These are phyloP conservation scores for Deroplatys truncata DNA, from an alignment of 2,888 invertebrate genomes.

Conservation along the genomic window DNA sequence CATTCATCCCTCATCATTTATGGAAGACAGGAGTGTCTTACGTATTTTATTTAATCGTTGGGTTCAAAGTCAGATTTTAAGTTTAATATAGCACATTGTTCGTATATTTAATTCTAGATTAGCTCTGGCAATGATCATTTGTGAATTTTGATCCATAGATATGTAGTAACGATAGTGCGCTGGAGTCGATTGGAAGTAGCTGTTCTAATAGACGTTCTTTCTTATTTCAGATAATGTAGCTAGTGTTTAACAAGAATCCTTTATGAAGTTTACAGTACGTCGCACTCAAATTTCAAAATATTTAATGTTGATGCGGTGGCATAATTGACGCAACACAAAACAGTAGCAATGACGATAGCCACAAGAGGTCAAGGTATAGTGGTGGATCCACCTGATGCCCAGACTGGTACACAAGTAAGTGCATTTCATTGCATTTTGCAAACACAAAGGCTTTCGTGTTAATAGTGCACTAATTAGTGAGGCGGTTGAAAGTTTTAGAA, in stretches of 20 bases:
- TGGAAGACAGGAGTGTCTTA: slow-evolving; percentile 16
- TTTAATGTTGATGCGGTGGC: slow-evolving; percentile 24
- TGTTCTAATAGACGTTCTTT: slow-evolving; percentile 16
- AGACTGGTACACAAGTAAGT: slow-evolving; percentile 31
- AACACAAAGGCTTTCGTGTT: neutral
- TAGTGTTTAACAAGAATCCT: slow-evolving; percentile 44
- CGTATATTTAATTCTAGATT: neutral
- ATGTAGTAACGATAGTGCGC: neutral
- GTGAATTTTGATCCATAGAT: neutral
- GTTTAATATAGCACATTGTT: neutral
- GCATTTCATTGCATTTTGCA: neutral
- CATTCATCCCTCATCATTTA: neutral
- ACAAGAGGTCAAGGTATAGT: slow-evolving; percentile 58
- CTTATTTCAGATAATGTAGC: slow-evolving; percentile 46
- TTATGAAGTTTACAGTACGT: slow-evolving; percentile 26
- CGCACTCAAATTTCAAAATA: slow-evolving; percentile 6
- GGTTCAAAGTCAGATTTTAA: neutral
- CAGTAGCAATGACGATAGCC: slow-evolving; percentile 55
- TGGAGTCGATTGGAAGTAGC: neutral
- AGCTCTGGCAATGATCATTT: neutral
- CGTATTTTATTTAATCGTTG: neutral
- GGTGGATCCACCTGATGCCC: slow-evolving; percentile 53
- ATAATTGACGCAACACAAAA: slow-evolving; percentile 1
- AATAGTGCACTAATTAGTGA: neutral
- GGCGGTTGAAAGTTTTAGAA: neutral